phyloP scores from a whole-genome alignment of 2,888 invertebrate genomes.

The Mallateleia sp. region DNA sequence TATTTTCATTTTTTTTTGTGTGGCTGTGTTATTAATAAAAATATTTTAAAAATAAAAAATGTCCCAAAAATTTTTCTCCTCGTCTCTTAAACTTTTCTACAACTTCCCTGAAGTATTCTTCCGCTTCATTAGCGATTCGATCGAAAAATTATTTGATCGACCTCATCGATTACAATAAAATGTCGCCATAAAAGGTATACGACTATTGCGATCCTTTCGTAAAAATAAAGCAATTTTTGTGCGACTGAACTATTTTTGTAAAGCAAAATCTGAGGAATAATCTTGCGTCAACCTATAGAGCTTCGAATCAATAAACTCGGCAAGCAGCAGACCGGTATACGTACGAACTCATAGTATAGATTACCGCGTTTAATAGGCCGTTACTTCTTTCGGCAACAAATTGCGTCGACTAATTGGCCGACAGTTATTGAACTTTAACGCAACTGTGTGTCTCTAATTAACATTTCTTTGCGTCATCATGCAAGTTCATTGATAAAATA shows the following conservation, averaged over 20 bases:
- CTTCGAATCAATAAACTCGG: constrained; percentile 59
- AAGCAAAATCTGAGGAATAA: constrained; percentile 50
- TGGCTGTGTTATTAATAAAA: too few relatives aligned
- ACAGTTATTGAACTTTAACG: constrained; percentile 51
- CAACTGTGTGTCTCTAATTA: constrained; percentile 26
- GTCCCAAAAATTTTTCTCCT: too few relatives aligned
- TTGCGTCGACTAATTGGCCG: constrained; percentile 35
- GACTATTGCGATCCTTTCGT: too few relatives aligned
- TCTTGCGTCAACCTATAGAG: constrained; percentile 59
- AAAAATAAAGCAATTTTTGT: constrained; percentile 23
- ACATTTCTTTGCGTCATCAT: constrained; percentile 24
- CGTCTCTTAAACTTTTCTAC: too few relatives aligned
- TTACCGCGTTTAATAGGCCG: constrained; percentile 39
- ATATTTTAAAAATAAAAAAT: too few relatives aligned
- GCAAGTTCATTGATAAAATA: constrained; percentile 30
- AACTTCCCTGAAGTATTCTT: too few relatives aligned
- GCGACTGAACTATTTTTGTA: constrained; percentile 39
- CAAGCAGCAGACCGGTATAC: constrained; percentile 47
- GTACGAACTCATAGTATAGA: constrained; percentile 41
- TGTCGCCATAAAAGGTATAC: too few relatives aligned
- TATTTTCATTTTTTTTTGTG: too few relatives aligned
- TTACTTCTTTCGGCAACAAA: constrained; percentile 30
- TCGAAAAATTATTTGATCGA: too few relatives aligned
- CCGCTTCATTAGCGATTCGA: too few relatives aligned
- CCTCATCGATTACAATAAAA: too few relatives aligned